Evolutionary conservation across 1,140 invertebrate species (phyloP), one percentile per base, ranked within the genome.

Genomic region (Mizuhopecten yessoensis): DNA sequence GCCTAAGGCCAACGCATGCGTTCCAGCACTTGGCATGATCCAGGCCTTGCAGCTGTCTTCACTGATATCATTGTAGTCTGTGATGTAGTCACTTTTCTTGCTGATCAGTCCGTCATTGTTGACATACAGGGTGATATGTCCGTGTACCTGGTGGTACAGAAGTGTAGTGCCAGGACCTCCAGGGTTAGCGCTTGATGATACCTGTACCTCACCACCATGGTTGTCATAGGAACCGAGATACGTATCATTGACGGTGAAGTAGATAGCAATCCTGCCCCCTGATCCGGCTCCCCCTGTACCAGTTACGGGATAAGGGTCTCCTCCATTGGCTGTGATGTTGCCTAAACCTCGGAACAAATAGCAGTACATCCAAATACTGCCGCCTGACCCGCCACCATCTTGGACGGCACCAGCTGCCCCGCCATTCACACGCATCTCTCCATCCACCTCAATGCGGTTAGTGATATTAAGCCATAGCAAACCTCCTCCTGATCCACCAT

Each of bases 321-420:
- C 95, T 15, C 95, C 95, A 94, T 95, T 95, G n/a, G 93, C 93
- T n/a, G 94, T 94, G 17, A 95, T 94, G 88, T 94, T 94, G 29
- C 90, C 95, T 39, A 93, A 89, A 34, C 95, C 95, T 89, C 92
- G 90, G 87, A 95, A 93, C 34, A 92, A 39, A 34, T 94, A 15
- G 29, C 93, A 93, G 29, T 93, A 87, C 45, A 95, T 93, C 89
- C 93, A 93, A 9, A 95, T 93, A 86, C 93, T 94, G 15, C 95
- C 95, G 17, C 94, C 95, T 45, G 94, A 94, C 0, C 95, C 95
- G 29, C 95, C 95, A 20, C 95, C 95, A 33, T 93, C 95, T 86
- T 17, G 34, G 20, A n/a, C 33, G 11, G 20, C 91, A 34, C 49
- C 87, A 15, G 93, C 95, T 39, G 92, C 49, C 42, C 90, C 92